phyloP scores from a whole-genome alignment of 2,113 vertebrate genomes.

The Spilogale gracilis region DNA sequence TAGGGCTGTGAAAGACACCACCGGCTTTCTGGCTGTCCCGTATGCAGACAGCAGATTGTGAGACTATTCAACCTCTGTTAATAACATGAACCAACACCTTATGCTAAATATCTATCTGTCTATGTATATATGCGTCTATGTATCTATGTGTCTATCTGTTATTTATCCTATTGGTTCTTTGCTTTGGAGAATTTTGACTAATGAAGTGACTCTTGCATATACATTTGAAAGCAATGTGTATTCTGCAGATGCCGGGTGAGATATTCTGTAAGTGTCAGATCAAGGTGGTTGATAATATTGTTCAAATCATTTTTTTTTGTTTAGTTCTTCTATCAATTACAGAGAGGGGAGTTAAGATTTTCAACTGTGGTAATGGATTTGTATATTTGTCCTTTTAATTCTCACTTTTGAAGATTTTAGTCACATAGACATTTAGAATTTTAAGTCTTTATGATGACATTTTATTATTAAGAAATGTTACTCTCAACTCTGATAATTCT shows the following conservation, averaged over 20 bases:
- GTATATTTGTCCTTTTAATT: not conserved
- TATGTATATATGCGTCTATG: not conserved
- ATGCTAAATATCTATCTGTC: not conserved
- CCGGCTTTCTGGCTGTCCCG: not conserved
- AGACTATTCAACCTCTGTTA: not conserved
- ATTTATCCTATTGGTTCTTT: not conserved
- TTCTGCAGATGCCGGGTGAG: not conserved
- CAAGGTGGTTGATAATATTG: not conserved
- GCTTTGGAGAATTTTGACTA: not conserved
- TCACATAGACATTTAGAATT: not conserved
- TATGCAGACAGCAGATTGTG: not conserved
- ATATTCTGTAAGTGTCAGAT: not conserved
- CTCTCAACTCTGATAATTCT: not conserved
- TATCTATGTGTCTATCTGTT: not conserved
- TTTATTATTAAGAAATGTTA: constrained; percentile 29
- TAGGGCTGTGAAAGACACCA: not conserved
- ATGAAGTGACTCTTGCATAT: not conserved
- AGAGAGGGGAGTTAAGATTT: constrained; percentile 4
- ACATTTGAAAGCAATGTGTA: not conserved
- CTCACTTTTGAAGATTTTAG: constrained; percentile 12
- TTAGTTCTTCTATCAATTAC: not conserved
- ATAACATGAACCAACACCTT: not conserved
- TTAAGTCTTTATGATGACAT: not conserved
- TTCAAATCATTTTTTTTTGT: not conserved
- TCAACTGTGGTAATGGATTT: not conserved